These are phyloP conservation scores for Serinus canaria DNA, from an alignment of 2,113 vertebrate species.

Conservation along the genomic window DNA sequence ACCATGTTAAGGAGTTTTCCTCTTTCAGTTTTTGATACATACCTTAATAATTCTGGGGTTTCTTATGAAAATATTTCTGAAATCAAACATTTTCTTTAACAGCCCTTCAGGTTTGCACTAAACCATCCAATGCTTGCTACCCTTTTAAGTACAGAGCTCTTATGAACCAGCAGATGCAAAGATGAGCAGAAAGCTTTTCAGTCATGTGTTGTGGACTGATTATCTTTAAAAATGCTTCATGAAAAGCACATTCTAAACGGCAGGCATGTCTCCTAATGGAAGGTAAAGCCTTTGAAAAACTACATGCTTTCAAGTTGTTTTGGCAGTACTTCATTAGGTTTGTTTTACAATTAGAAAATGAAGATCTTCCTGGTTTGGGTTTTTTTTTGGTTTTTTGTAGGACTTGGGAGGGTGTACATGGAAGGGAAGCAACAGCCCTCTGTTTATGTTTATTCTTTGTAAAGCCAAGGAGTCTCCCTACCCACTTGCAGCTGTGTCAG, in stretches of 20 bases:
- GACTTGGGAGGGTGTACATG: not conserved
- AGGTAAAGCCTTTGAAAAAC: not conserved
- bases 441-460: not conserved
- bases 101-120: not conserved
- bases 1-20: not conserved
- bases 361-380: not conserved
- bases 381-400: not conserved
- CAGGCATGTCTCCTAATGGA: accelerated
- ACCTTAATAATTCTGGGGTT: not conserved
- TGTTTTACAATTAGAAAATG: not conserved
- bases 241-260: not conserved
- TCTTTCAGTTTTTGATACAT: not conserved
- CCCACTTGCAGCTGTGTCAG: not conserved
- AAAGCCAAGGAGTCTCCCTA: not conserved
- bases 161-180: not conserved
- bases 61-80: not conserved
- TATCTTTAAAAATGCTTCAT: not conserved
- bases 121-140: not conserved
- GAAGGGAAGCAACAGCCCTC: not conserved
- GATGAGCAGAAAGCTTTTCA: not conserved
- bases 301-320: not conserved
- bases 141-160: not conserved
- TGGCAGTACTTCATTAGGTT: not conserved
- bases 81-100: not conserved
- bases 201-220: not conserved